Conservation (phyloP, 2,113 vertebrate genomes). For the Brienomyrus longianalis region DNA sequence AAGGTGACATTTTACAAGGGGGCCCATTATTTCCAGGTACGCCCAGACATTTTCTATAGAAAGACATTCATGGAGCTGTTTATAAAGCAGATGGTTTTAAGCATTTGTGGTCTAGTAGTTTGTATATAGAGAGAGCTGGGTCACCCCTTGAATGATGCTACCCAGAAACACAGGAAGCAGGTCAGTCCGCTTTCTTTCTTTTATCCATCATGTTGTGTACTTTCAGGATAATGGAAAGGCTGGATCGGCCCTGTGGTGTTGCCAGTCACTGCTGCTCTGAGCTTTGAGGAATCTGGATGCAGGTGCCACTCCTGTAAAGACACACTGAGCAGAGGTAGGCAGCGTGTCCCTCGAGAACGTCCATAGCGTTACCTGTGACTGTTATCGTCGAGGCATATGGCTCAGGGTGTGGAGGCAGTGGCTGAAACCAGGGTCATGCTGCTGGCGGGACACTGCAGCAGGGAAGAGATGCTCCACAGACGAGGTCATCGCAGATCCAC, state of each 20-base stretch:
- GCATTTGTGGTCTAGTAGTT: background rate
- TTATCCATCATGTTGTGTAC: background rate
- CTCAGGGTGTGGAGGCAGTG: background rate
- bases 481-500: background rate
- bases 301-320: background rate
- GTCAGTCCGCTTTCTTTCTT: background rate
- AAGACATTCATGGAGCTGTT: background rate
- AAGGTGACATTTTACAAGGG: background rate
- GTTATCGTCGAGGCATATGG: background rate
- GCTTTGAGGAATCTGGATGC: background rate
- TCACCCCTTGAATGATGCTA: background rate
- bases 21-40: background rate
- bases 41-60: background rate
- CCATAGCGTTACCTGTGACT: background rate
- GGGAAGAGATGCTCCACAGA: background rate
- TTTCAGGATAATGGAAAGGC: background rate
- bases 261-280: background rate
- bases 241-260: background rate
- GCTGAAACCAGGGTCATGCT: background rate
- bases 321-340: background rate
- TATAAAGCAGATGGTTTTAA: background rate
- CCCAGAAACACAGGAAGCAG: background rate
- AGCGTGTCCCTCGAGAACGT: background rate
- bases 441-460: background rate
- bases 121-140: background rate